Evolutionary conservation across 2,113 vertebrate species (phyloP), one percentile per base, ranked within the genome.

Genomic region (Ibidorhyncha struthersii): DNA sequence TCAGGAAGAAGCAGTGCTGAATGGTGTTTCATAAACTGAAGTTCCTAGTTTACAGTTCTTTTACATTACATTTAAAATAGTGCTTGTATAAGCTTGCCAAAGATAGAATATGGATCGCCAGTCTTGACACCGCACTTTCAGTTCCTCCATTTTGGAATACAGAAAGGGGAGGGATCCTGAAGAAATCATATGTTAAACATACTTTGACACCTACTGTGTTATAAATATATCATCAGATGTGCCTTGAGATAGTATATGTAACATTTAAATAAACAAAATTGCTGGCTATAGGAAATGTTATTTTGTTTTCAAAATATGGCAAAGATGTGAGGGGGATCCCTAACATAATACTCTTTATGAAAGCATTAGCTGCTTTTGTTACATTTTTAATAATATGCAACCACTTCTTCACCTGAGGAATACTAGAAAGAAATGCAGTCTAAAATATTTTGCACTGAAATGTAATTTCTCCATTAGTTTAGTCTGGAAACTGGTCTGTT

Each of bases 31-130:
- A 98, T 99, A 99, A 99, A 98, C 98, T 97, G 97, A 98, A 97
- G 97, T 98, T 98, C 98, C 98, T 98, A 98, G 99, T 99, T 98
- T 98, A 98, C 98, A 98, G 98, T 98, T 98, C 98, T 98, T 97
- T 96, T 98, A 98, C 98, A 98, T 98, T 98, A 98, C 98, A 98
- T 99, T 98, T 98, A 99, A 98, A 99, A 99, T 99, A 99, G 99
- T 99, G 99, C 99, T 99, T 99, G 99, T 99, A 99, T 98, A 98
- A 99, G 99, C 99, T 99, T 99, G 99, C 99, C 99, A 99, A 99
- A 99, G 99, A 99, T 99, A 99, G 99, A 99, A 98, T 98, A 98
- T 89, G 98, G 98, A 99, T 99, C 98, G 98, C 99, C 98, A 99
- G 98, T 99, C 98, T 98, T 98, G 98, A 98, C 98, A 98, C 98